These are phyloP conservation scores for Monomorium pharaonis DNA, from an alignment of 1,140 invertebrate genomes.

Conservation along the genomic window DNA sequence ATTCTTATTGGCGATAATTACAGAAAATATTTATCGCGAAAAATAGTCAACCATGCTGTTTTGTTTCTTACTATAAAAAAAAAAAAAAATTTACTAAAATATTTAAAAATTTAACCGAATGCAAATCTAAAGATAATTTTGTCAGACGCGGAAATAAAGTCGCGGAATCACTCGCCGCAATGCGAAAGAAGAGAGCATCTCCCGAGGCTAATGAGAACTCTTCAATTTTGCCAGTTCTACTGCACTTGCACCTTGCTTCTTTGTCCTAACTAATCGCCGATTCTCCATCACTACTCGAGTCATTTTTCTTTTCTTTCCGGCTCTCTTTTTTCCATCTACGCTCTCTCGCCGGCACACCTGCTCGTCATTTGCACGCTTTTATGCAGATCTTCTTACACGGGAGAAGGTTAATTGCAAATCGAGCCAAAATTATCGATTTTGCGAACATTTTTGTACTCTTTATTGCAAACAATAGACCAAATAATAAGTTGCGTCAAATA, in stretches of 20 bases:
- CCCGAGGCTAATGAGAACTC: conserved; percentile 34
- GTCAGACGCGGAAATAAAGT: too few relatives aligned
- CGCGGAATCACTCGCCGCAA: not conserved
- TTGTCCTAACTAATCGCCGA: conserved; percentile 41
- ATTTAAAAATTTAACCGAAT: too few relatives aligned
- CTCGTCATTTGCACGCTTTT: conserved; percentile 6
- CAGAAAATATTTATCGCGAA: not conserved
- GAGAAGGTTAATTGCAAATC: conserved; percentile 39
- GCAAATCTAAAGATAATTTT: too few relatives aligned
- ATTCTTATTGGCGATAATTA: not conserved
- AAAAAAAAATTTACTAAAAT: too few relatives aligned
- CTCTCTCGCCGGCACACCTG: not conserved
- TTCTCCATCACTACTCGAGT: conserved; percentile 38
- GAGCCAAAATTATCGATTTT: conserved; percentile 27
- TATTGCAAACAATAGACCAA: not conserved
- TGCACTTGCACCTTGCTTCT: conserved; percentile 10
- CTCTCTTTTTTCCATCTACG: not conserved
- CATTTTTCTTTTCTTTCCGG: conserved; percentile 6
- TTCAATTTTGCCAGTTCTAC: conserved; percentile 25
- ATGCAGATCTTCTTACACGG: conserved; percentile 6
- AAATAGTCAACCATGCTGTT: not conserved
- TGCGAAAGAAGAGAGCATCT: conserved; percentile 5
- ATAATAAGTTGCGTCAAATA: conserved; percentile 31
- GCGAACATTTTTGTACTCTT: not conserved
- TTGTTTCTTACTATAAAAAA: too few relatives aligned